Evolutionary conservation across 2,113 vertebrate genomes (phyloP).

Genomic region (Corydoras sp.): DNA sequence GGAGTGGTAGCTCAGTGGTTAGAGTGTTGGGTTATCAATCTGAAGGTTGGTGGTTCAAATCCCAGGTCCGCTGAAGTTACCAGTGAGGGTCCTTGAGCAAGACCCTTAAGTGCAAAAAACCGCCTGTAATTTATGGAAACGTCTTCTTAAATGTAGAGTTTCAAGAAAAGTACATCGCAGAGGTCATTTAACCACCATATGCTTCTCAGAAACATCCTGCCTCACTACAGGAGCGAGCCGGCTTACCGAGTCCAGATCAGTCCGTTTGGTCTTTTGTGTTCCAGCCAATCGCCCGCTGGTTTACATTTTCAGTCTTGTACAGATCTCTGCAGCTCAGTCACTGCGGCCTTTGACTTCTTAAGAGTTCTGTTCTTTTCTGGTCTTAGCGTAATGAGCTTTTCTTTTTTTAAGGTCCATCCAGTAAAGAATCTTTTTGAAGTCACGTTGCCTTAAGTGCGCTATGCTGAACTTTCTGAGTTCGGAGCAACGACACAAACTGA

Average conservation of each 20-base stretch:
- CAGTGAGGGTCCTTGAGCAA: no score
- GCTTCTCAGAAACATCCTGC: background rate
- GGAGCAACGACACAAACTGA: constrained; percentile 34
- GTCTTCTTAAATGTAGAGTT: no score
- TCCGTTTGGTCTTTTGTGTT: constrained; percentile 31
- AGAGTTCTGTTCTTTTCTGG: constrained; percentile 48
- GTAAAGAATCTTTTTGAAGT: constrained; percentile 47
- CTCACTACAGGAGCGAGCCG: constrained; percentile 10
- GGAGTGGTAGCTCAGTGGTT: no score
- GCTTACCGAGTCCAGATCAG: constrained; percentile 25
- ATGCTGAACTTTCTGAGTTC: constrained; percentile 32
- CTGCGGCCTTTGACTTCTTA: constrained; percentile 46
- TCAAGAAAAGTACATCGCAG: no score
- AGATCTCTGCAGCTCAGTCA: constrained; percentile 49
- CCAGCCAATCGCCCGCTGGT: constrained; percentile 44
- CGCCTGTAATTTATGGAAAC: no score
- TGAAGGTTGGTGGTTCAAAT: no score
- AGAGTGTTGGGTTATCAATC: no score
- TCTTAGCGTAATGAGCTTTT: constrained; percentile 42
- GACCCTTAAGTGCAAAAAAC: no score
- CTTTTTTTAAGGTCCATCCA: constrained; percentile 54
- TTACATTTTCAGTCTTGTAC: constrained; percentile 49
- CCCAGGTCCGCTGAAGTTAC: no score
- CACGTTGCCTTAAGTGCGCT: constrained; percentile 34
- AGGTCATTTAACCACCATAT: constrained; percentile 6